These are phyloP conservation scores for Augochlora pura DNA, from an alignment of 1,140 invertebrate genomes.

Conservation along the genomic window DNA sequence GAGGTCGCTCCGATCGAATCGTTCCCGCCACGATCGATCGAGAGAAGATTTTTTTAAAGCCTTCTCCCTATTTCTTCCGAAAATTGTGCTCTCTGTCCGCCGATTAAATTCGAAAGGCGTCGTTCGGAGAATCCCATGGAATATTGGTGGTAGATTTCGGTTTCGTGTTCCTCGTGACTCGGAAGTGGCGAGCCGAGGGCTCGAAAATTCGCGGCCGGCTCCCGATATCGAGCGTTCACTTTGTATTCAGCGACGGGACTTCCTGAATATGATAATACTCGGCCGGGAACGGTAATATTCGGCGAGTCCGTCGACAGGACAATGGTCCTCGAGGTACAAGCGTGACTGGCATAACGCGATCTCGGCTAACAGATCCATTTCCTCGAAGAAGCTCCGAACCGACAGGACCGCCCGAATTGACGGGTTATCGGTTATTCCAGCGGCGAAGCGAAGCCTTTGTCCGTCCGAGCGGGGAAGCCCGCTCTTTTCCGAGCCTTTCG, in stretches of 20 bases:
- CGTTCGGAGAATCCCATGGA: no score
- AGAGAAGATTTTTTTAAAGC: no score
- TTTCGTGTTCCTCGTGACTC: constrained; percentile 7
- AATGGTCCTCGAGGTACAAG: constrained; percentile 44
- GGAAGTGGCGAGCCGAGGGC: neutral
- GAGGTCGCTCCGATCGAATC: no score
- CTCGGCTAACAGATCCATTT: constrained; percentile 37
- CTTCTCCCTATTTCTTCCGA: no score
- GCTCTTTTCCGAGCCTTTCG: no score
- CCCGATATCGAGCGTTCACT: constrained; percentile 30
- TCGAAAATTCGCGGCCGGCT: constrained; percentile 31
- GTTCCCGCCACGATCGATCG: no score
- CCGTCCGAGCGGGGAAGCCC: neutral
- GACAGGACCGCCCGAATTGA: neutral
- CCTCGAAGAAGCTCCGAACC: constrained; percentile 37
- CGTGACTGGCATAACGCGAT: constrained; percentile 43
- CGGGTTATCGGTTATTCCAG: no score
- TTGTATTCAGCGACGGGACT: constrained; percentile 38
- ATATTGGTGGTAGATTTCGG: no score
- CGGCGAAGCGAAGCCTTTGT: neutral
- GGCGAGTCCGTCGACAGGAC: constrained; percentile 44
- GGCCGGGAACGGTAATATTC: constrained; percentile 49
- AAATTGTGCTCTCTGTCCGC: no score
- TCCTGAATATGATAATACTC: constrained; percentile 55
- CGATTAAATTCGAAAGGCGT: no score